Evolutionary conservation across 2,113 vertebrate species (phyloP).

Genomic region (Grammomys dolichurus): DNA sequence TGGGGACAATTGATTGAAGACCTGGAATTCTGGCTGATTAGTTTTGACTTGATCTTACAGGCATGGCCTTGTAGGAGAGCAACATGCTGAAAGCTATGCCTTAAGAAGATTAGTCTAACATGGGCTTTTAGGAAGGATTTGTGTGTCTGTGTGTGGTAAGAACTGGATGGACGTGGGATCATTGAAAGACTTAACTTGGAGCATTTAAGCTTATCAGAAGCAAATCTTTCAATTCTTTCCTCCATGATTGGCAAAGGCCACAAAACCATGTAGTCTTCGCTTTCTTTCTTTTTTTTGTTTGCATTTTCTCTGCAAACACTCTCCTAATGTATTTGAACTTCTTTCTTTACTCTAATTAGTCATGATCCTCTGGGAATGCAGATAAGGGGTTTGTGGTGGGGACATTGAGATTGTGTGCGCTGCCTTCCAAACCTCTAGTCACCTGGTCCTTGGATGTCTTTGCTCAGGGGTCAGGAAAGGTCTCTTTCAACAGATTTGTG

Average conservation of each 20-base stretch:
- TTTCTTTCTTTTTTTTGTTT: not conserved
- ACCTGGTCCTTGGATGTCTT: not conserved
- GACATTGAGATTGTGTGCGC: not conserved
- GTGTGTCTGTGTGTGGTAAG: conserved; percentile 36
- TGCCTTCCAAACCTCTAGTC: not conserved
- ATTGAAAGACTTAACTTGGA: conserved; percentile 47
- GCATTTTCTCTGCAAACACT: conserved; percentile 38
- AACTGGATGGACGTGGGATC: conserved; percentile 21
- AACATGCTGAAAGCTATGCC: conserved; percentile 47
- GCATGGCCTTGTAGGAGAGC: not conserved
- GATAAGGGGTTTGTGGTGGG: not conserved
- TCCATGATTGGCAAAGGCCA: not conserved
- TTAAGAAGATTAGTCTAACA: conserved; percentile 62
- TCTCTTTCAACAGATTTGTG: conserved; percentile 35
- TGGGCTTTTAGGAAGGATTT: conserved; percentile 64
- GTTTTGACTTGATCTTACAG: conserved; percentile 60
- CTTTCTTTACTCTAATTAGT: conserved; percentile 37
- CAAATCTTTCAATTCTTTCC: conserved; percentile 59
- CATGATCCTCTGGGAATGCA: not conserved
- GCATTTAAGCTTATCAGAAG: conserved; percentile 63
- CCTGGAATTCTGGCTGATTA: conserved; percentile 56
- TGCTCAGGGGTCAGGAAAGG: not conserved
- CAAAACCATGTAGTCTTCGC: not conserved
- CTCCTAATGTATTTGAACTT: conserved; percentile 59
- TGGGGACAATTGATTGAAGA: conserved; percentile 53